Base-by-base conservation (phyloP, 2,113 vertebrate species). In the Austrofundulus limnaeus region DNA sequence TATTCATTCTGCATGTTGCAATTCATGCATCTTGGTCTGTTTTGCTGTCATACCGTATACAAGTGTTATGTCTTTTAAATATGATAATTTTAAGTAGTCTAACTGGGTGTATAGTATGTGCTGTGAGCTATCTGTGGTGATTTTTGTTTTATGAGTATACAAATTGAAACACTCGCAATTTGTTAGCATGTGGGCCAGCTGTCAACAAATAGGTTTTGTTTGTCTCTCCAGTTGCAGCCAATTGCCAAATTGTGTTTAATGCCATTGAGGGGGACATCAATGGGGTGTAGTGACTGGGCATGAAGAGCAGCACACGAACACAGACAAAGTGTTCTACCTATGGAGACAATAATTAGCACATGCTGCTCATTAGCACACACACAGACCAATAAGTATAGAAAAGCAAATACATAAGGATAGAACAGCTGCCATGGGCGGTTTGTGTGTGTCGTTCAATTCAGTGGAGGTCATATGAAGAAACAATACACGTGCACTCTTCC, bases 321-420 rank as follows among this genome's bases (percentile, higher is more conserved):
- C 28, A 42, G 50, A 70, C 47, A 77, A 45, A 60, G 61, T 23
- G 49, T 80, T 78, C 46, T 71, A 62, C 81, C 86, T 83, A 88
- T 87, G 69, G 77, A 83, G 92, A 93, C 90, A 91, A 90, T 93
- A 95, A 95, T 98, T 96, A 95, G 93, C 91, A 93, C 94, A 94
- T 92, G 93, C 92, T 95, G 90, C 91, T 94, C 94, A 95, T 95
- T 95, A 95, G 92, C 91, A 90, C 87, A 88, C 84, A 53, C 85
- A 88, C 74, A 87, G 91, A 62, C 16, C 31, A 46, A 58, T 28
- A 55, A 1, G 15, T 25, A 61, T 1, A 60, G 6, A 52, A 45
- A 34, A 48, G 43, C 63, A 66, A 17, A 72, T 17, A 1, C 6
- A 54, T 14, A 21, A 45, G 15, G 11, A 52, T 47, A 46, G 90